Base-by-base conservation (phyloP, 2,888 invertebrate genomes). In the Ichneumoninae sp. region DNA sequence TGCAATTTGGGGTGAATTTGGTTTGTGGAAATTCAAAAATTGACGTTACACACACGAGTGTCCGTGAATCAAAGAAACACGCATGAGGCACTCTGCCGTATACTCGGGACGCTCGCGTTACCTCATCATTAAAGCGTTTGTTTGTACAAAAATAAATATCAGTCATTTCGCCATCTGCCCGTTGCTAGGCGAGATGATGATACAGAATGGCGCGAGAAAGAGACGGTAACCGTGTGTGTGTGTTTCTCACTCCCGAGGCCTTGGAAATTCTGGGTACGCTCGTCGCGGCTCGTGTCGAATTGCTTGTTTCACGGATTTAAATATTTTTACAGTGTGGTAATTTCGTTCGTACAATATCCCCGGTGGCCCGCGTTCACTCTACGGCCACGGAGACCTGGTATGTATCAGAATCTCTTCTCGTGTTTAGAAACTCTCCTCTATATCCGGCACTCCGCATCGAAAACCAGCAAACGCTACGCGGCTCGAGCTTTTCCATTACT, bases 101-200 rank as follows among this genome's bases (percentile, higher is more conserved):
- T 66, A 52, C 40, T 66, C 26, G 22, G 76, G 40, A 40, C 81
- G 83, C 86, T 83, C 88, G 88, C 89, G 87, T 91, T 91, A 91
- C 91, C 90, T 89, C 90, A 90, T 89, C 91, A 89, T 91, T 90
- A 90, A 91, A 91, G 89, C 90, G 90, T 90, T 90, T 90, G 92
- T 92, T 92, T 92, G 90, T 90, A 91, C 89, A 89, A 92, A 91
- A 92, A 92, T 90, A 91, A 92, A 91, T 91, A 91, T 88, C 86
- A 85, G 85, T 85, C 84, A 78, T 86, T 87, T 82, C 86, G 81
- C 83, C 88, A 87, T 85, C 83, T 86, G 85, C 84, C 69, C 76
- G 85, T 82, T 85, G 83, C 85, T 83, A 85, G 83, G 85, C 85
- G 63, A 76, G 52, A 76, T 22, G 66, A 85, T 10, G 54, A 54